A percentile compares a stretch with the other conserved stretches of the same genome.
Evolutionary conservation across 2,888 invertebrate genomes (phyloP).

Genomic region (Hypena proboscidalis): DNA sequence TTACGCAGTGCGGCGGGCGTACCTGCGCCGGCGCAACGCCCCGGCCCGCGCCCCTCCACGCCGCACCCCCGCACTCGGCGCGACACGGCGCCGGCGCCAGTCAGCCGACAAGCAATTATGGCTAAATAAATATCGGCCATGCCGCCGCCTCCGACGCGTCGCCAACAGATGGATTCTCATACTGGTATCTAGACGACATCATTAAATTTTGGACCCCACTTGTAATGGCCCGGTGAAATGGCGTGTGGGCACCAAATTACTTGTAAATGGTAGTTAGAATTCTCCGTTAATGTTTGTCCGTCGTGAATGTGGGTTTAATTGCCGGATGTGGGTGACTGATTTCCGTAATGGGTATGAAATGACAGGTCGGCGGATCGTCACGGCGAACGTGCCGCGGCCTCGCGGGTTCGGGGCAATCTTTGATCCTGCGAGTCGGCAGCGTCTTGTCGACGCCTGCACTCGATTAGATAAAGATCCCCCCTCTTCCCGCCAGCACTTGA

Average conservation of each 20-base stretch:
- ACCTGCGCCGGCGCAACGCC: conserved; percentile 68
- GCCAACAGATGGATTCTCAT: conserved; percentile 75
- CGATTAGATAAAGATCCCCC: conserved; percentile 56
- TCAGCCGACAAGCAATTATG: conserved; percentile 83
- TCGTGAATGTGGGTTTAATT: conserved; percentile 62
- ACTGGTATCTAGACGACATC: conserved; percentile 75
- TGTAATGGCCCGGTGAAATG: conserved; percentile 63
- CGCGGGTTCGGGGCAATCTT: conserved; percentile 52
- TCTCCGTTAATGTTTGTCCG: conserved; percentile 56
- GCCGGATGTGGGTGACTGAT: conserved; percentile 62
- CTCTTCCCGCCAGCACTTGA: conserved; percentile 34
- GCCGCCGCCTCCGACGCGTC: conserved; percentile 74
- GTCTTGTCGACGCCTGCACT: conserved; percentile 64
- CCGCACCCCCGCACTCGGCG: conserved; percentile 55
- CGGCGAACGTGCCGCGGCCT: conserved; percentile 32
- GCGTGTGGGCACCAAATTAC: conserved; percentile 65
- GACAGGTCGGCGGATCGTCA: conserved; percentile 39
- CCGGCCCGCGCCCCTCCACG: conserved; percentile 40
- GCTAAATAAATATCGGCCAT: conserved; percentile 84
- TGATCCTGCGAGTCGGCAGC: conserved; percentile 53
- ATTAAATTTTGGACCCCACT: conserved; percentile 68
- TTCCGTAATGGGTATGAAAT: conserved; percentile 52
- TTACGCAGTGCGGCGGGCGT: conserved; percentile 73
- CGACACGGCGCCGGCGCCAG: conserved; percentile 83
- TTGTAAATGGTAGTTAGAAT: conserved; percentile 63